phyloP scores from a whole-genome alignment of 2,888 invertebrate genomes.

The Conus canariensis region DNA sequence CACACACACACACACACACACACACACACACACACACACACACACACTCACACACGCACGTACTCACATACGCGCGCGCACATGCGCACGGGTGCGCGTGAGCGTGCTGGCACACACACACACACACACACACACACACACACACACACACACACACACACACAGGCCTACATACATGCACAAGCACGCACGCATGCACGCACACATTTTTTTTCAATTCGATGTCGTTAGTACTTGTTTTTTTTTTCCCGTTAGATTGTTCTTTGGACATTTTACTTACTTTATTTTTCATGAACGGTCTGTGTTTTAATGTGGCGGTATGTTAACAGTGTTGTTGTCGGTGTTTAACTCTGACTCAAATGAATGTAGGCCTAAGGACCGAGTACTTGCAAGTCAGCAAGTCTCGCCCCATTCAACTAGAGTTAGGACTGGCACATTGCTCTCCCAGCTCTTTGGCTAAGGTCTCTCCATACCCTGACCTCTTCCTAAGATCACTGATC shows the following conservation, averaged over 20 bases:
- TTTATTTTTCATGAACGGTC: no score
- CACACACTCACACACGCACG: neutral
- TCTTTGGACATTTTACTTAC: no score
- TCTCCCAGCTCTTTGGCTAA: no score
- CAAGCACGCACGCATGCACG: neutral
- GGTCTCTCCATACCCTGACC: neutral
- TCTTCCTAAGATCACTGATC: neutral
- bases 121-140: constrained; percentile 12
- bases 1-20: neutral
- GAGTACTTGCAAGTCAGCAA: no score
- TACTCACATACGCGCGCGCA: neutral
- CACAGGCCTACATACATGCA: neutral
- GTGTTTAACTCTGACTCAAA: no score
- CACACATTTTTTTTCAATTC: neutral
- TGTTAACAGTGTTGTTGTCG: no score
- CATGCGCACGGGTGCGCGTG: neutral
- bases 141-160: constrained; percentile 24
- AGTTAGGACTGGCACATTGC: no score
- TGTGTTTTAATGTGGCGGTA: no score
- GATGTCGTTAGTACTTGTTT: no score
- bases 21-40: neutral
- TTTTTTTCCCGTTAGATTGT: no score
- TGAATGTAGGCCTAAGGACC: no score
- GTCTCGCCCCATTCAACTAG: no score
- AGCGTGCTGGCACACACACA: neutral